Percentiles rank a stretch among this genome's conserved stretches.
These are phyloP conservation scores for Falco punctatus DNA, from an alignment of 2,113 vertebrate genomes.

Conservation along the genomic window DNA sequence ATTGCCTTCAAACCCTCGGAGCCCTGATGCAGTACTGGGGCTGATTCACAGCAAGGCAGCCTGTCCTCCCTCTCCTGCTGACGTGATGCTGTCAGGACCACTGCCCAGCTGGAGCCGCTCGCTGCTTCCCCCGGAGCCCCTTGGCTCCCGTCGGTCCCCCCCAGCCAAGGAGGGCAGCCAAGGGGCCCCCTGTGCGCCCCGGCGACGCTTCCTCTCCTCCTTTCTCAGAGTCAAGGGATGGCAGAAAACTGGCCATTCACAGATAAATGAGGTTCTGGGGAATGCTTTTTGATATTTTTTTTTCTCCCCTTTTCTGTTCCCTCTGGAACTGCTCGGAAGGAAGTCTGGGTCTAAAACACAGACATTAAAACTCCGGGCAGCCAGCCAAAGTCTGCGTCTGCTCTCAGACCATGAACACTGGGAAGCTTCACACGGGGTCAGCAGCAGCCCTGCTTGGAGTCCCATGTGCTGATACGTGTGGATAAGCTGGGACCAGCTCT, in stretches of 20 bases:
- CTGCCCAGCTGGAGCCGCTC: background rate
- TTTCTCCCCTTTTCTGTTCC: background rate
- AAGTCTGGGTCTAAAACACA: slow-evolving; percentile 35
- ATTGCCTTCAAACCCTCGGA: background rate
- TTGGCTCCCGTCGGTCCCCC: background rate
- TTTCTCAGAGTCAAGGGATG: background rate
- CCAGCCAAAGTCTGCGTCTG: background rate
- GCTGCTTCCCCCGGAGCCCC: background rate
- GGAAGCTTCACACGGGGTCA: background rate
- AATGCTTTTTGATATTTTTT: background rate
- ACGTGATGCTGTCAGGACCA: background rate
- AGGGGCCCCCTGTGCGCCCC: background rate
- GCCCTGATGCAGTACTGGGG: background rate
- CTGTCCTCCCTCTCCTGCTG: background rate
- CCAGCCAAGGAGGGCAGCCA: slow-evolving; percentile 38
- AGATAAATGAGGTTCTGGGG: background rate
- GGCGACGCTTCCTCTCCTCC: background rate
- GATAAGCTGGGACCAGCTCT: background rate
- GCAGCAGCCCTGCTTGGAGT: background rate
- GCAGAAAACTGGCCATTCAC: background rate
- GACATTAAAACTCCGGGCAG: slow-evolving; percentile 24
- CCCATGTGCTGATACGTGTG: background rate
- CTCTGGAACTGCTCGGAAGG: background rate
- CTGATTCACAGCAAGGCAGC: background rate
- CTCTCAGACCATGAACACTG: background rate